Percentiles rank a stretch among this genome's conserved stretches.
Evolutionary conservation across 2,113 vertebrate species (phyloP).

Genomic region (Neodontobutis hainanensis): DNA sequence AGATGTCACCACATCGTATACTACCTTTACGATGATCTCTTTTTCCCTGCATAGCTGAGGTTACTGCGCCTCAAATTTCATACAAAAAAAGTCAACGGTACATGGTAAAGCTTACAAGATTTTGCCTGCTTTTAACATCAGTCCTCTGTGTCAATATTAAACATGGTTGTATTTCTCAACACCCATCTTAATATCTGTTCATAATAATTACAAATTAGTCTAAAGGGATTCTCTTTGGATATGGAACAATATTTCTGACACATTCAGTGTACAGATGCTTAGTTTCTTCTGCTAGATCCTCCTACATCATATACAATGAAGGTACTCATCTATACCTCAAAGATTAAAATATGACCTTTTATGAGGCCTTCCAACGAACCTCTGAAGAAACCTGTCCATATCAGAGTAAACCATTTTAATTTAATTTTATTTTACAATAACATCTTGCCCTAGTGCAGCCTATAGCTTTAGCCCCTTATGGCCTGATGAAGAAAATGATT

Average conservation of each 20-base stretch:
- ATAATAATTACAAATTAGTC: neutral
- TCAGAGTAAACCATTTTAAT: neutral
- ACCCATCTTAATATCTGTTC: too few species aligned
- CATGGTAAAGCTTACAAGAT: neutral
- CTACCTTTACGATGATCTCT: constrained; percentile 15
- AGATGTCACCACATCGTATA: constrained; percentile 18
- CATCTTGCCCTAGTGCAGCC: neutral
- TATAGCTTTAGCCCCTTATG: constrained; percentile 23
- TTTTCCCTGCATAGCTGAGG: constrained; percentile 21
- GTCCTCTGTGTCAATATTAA: constrained; percentile 29
- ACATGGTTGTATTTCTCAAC: constrained; percentile 6
- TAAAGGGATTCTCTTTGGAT: constrained; percentile 19
- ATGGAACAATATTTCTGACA: constrained; percentile 38
- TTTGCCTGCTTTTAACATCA: neutral
- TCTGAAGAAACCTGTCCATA: neutral
- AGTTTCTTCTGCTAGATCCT: too few species aligned
- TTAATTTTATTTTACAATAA: neutral
- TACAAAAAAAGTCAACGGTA: constrained; percentile 32
- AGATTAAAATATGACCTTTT: too few species aligned
- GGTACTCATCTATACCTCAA: too few species aligned
- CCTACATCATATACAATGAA: too few species aligned
- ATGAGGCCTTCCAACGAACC: too few species aligned
- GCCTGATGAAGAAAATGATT: constrained; percentile 19
- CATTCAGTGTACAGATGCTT: constrained; percentile 2
- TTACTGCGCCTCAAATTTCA: constrained; percentile 48